Base-by-base conservation (phyloP, 2,888 invertebrate genomes). In the Leptinotarsa peninsularis region DNA sequence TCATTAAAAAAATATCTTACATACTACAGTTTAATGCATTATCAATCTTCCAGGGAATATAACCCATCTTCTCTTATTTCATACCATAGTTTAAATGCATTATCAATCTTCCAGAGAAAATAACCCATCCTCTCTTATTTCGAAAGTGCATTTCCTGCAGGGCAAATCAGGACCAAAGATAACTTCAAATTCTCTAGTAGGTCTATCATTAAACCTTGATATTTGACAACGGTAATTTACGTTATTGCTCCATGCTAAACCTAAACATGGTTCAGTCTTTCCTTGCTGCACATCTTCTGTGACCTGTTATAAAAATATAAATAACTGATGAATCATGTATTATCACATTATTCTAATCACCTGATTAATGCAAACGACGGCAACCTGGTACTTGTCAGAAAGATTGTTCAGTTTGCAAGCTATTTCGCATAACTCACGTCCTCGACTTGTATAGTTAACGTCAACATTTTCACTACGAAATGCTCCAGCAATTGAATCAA, bases 401-500 rank as follows among this genome's bases (percentile, higher is more conserved):
- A 94, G 87, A 73, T 89, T 87, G 68, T 92, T 90, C 60, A 95
- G 86, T 66, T 88, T 87, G 56, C 88, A 86, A 0, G 91, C 92
- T 79, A 94, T 86, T 73, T 87, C 87, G 74, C 91, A 88, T 82
- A 94, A 89, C 77, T 91, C 90, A 63, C 89, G 89, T 2, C 92
- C 91, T 81, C 93, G 89, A 33, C 84, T 81, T 2, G 84, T 82
- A 75, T 88, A 89, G 81, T 89, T 87, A 58, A 86, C 85, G 71
- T 89, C 86, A 72, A 90, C 88, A n/a, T 89, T 87, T 71, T 89
- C 88, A 66, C 90, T 90, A 50, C 93, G 89, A 86, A 93, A 94
- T 50, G 93, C 88, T 1, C 93, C 94, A 14, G 94, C 94, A 76
- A 95, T 92, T 0, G 94, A 94, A 86, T 95, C 95, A 21, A 95